These are phyloP conservation scores for Emydoidea blandingii DNA, from an alignment of 2,797 vertebrate species.

Conservation along the genomic window DNA sequence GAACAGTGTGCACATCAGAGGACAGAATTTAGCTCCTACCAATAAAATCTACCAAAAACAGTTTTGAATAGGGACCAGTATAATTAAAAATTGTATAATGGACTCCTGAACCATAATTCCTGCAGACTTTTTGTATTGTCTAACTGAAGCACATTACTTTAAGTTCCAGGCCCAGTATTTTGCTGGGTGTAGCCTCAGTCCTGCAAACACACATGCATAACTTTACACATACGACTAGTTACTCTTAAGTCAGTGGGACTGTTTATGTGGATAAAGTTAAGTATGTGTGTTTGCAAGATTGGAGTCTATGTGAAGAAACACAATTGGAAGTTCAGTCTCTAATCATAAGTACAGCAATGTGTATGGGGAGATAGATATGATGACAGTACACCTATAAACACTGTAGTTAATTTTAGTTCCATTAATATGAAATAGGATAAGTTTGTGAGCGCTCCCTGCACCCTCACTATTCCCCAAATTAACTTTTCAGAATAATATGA, in stretches of 20 bases:
- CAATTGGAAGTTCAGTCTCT: conserved; percentile 58
- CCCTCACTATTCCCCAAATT: background rate
- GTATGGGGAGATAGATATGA: conserved; percentile 57
- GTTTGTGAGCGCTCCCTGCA: background rate
- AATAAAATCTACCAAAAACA: background rate
- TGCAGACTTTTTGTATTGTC: background rate
- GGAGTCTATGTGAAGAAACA: conserved; percentile 66
- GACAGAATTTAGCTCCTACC: background rate
- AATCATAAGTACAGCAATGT: background rate
- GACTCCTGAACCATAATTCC: background rate
- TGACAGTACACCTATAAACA: background rate
- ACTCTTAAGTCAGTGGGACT: conserved; percentile 68
- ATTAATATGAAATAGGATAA: background rate
- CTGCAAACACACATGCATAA: conserved; percentile 51
- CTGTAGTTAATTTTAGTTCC: background rate
- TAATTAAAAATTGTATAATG: background rate
- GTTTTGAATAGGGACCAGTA: background rate
- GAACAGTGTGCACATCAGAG: background rate
- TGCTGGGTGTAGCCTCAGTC: conserved; percentile 55
- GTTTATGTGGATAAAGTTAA: conserved; percentile 67
- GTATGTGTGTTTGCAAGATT: conserved; percentile 9
- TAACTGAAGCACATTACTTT: conserved; percentile 16
- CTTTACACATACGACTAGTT: conserved; percentile 65
- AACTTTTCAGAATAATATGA: background rate
- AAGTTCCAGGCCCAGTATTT: conserved; percentile 23